These are phyloP conservation scores for Caenorhabditis afra DNA, from an alignment of 2,888 invertebrate genomes.

Conservation along the genomic window DNA sequence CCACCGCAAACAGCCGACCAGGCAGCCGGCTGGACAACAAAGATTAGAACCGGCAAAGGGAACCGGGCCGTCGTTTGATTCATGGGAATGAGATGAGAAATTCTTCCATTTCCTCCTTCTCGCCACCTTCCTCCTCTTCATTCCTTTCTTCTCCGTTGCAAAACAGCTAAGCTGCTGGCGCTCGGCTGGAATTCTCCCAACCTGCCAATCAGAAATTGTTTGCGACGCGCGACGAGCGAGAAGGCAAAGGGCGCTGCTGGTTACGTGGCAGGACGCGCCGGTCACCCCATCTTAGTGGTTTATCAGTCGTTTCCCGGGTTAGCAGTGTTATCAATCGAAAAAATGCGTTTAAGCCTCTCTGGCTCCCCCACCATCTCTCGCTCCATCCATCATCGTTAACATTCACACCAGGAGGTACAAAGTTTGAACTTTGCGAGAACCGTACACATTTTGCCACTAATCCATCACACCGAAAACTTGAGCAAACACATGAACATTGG, in stretches of 20 bases:
- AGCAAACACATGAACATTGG: constrained; percentile 44
- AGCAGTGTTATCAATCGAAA: neutral
- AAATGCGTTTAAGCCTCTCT: neutral
- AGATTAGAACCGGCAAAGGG: neutral
- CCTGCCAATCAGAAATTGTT: too few species aligned
- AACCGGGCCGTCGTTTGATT: constrained; percentile 1
- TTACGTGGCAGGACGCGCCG: too few species aligned
- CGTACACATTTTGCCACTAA: constrained; percentile 7
- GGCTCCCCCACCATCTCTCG: neutral
- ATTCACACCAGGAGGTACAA: constrained; percentile 35
- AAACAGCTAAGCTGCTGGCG: too few species aligned
- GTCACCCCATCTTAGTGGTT: too few species aligned
- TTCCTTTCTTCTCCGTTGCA: neutral
- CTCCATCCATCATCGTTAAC: neutral
- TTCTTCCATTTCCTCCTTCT: neutral
- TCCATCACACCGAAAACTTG: constrained; percentile 42
- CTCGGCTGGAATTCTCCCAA: too few species aligned
- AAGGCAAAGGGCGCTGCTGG: too few species aligned
- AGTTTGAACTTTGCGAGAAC: constrained; percentile 34
- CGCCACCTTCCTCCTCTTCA: neutral
- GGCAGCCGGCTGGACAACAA: neutral
- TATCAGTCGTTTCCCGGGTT: too few species aligned
- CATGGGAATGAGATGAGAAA: neutral
- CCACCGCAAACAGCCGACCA: constrained; percentile 28
- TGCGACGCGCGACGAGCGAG: too few species aligned